Conservation (phyloP, 2,888 invertebrate genomes). For the Cataglyphis livida region DNA sequence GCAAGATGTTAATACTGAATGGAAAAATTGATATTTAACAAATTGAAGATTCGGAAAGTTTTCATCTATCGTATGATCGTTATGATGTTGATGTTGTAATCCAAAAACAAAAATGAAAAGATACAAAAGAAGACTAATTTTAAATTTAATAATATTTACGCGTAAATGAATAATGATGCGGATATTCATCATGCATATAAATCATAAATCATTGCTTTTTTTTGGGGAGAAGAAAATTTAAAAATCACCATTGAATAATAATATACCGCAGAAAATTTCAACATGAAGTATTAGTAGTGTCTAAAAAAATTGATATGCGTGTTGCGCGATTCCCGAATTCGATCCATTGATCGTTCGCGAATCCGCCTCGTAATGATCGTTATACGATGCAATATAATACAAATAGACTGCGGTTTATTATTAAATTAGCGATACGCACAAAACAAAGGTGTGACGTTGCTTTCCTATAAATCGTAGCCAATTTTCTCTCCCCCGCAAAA, state of each 20-base stretch:
- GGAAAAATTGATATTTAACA: neutral
- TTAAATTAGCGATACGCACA: conserved; percentile 48
- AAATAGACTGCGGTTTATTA: conserved; percentile 35
- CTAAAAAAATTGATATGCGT: neutral
- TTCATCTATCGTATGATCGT: neutral
- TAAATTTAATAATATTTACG: neutral
- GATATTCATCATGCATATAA: neutral
- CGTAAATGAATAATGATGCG: neutral
- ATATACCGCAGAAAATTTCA: neutral
- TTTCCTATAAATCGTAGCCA: conserved; percentile 16
- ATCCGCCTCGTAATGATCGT: conserved; percentile 18
- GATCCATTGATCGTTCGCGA: conserved; percentile 22
- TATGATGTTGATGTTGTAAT: neutral
- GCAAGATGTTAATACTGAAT: neutral
- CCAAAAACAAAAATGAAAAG: neutral
- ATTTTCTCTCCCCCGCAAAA: neutral
- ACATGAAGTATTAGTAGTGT: neutral
- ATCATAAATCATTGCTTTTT: neutral
- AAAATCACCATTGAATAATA: neutral
- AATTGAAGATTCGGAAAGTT: neutral
- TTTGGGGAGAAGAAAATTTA: neutral
- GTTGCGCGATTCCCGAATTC: neutral
- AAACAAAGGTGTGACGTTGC: conserved; percentile 29
- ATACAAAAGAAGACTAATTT: neutral
- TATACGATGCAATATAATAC: neutral